Evolutionary conservation across 1,140 invertebrate genomes (phyloP).

Genomic region (Oedothorax gibbosus): DNA sequence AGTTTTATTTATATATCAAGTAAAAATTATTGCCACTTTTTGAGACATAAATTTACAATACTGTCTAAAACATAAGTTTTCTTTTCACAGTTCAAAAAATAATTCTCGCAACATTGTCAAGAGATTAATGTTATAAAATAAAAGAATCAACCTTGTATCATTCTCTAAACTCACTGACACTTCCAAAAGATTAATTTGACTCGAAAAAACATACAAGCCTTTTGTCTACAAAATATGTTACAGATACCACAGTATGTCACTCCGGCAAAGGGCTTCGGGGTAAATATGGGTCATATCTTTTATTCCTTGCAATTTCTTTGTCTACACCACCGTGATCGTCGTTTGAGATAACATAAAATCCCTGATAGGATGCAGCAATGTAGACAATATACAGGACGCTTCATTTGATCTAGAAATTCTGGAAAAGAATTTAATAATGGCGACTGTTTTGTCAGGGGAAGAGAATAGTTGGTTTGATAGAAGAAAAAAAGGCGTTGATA

Average conservation of each 20-base stretch:
- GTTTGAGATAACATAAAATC: not conserved
- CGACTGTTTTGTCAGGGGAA: not conserved
- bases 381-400: slow-evolving; percentile 16
- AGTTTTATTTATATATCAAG: too few relatives aligned
- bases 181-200: not conserved
- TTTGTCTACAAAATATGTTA: not conserved
- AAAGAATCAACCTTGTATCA: not conserved
- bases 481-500: not conserved
- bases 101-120: too few relatives aligned
- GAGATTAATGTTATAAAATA: too few relatives aligned
- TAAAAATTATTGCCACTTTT: too few relatives aligned
- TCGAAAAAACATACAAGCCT: not conserved
- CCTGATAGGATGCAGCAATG: not conserved
- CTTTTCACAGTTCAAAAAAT: too few relatives aligned
- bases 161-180: not conserved
- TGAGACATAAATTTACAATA: too few relatives aligned
- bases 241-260: not conserved
- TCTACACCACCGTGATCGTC: not conserved
- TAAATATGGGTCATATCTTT: slow-evolving; percentile 14
- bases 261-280: not conserved
- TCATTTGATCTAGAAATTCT: slow-evolving; percentile 24
- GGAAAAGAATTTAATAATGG: slow-evolving; percentile 29
- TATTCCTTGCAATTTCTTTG: slow-evolving; percentile 10
- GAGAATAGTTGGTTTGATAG: not conserved
- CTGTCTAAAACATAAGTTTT: too few relatives aligned